Evolutionary conservation across 2,797 vertebrate genomes (phyloP).

Genomic region (Trichosurus vulpecula): DNA sequence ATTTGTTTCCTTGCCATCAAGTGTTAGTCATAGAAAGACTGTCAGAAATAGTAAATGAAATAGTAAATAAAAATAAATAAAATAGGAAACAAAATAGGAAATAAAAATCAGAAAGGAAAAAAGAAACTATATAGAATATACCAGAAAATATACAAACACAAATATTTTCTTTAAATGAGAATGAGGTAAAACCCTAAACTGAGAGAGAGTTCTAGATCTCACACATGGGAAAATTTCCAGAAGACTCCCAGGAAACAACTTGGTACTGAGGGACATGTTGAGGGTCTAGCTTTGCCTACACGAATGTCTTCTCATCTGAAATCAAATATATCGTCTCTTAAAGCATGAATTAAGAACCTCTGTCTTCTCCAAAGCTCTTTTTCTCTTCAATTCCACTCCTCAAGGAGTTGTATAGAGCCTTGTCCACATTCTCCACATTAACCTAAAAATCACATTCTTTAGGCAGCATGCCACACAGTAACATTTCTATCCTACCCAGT

Average conservation of each 20-base stretch:
- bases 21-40: too few species aligned
- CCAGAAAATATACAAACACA: not conserved
- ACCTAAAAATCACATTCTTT: not conserved
- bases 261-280: not conserved
- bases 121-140: not conserved
- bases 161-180: not conserved
- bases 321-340: not conserved
- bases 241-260: not conserved
- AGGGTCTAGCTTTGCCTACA: not conserved
- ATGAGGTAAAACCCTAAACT: not conserved
- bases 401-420: not conserved
- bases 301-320: not conserved
- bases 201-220: not conserved
- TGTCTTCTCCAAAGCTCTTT: not conserved
- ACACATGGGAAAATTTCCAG: not conserved
- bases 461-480: not conserved
- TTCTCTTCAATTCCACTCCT: not conserved
- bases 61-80: too few species aligned
- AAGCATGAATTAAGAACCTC: not conserved
- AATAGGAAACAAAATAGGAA: not conserved
- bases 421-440: not conserved
- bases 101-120: not conserved
- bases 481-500: not conserved
- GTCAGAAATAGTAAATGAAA: too few species aligned
- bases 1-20: not conserved